These are phyloP conservation scores for Porites cylindrica DNA, from an alignment of 92 coral and sea anemone species.

Conservation along the genomic window DNA sequence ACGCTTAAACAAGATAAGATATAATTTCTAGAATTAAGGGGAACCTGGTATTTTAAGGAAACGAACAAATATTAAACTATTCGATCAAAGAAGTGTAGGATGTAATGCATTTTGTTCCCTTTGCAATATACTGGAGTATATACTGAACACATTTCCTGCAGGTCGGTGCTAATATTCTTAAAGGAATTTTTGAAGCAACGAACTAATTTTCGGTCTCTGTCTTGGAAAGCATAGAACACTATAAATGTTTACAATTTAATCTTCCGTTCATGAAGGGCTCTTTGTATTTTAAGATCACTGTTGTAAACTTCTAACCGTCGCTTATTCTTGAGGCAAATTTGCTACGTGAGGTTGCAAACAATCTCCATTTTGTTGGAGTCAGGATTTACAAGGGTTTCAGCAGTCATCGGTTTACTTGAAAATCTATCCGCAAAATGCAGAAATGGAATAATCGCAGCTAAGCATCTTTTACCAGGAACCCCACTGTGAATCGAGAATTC, in stretches of 20 bases:
- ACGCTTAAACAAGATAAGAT: background rate
- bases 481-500: conserved; percentile 26
- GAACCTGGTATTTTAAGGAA: background rate
- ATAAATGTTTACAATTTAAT: conserved; percentile 52
- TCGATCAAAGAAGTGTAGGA: background rate
- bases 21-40: background rate
- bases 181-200: background rate
- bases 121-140: background rate
- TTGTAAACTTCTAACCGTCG: conserved; percentile 5
- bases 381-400: background rate
- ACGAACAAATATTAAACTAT: background rate
- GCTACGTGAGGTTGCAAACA: background rate
- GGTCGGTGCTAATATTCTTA: background rate
- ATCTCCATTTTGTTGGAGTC: background rate
- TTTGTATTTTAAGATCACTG: conserved; percentile 28
- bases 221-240: conserved; percentile 2
- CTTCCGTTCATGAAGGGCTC: conserved; percentile 35
- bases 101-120: background rate
- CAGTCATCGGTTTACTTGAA: background rate
- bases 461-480: conserved; percentile 15
- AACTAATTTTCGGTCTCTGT: conserved; percentile 30
- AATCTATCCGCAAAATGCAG: background rate
- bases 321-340: background rate
- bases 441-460: background rate
- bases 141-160: background rate